phyloP scores from a whole-genome alignment of 2,113 vertebrate species.

The Martes martes region DNA sequence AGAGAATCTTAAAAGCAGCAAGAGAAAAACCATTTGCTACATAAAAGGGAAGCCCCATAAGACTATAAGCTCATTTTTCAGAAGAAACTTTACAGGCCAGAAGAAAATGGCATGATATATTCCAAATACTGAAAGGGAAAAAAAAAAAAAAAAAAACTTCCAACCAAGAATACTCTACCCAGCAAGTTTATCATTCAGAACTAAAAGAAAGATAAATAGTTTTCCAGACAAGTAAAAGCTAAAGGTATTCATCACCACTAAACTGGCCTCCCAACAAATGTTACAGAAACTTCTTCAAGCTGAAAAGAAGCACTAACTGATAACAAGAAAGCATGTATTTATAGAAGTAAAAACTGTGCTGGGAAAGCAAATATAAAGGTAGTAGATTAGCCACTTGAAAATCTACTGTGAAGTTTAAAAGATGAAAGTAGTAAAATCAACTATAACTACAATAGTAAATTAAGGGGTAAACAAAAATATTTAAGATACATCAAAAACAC shows the following conservation, averaged over 20 bases:
- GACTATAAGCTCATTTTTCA: background rate
- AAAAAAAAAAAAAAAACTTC: background rate
- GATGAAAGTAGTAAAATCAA: background rate
- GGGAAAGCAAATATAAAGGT: background rate
- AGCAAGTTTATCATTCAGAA: background rate
- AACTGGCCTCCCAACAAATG: background rate
- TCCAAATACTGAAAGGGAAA: background rate
- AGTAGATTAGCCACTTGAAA: background rate
- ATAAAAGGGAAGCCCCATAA: background rate
- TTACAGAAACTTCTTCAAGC: background rate
- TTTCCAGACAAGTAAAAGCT: background rate
- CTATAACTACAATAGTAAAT: background rate
- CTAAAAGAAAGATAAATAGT: background rate
- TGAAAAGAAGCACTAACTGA: background rate
- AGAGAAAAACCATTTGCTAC: background rate
- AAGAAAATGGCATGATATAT: background rate
- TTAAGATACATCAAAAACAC: background rate
- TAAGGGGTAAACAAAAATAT: background rate
- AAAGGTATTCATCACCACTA: background rate
- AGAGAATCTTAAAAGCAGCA: background rate
- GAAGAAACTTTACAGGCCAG: background rate
- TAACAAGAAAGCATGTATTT: background rate
- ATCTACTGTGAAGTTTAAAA: background rate
- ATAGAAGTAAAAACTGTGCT: background rate
- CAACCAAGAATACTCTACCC: background rate